Evolutionary conservation across 2,113 vertebrate species (phyloP).

Genomic region (Tychaedon coryphoeus): DNA sequence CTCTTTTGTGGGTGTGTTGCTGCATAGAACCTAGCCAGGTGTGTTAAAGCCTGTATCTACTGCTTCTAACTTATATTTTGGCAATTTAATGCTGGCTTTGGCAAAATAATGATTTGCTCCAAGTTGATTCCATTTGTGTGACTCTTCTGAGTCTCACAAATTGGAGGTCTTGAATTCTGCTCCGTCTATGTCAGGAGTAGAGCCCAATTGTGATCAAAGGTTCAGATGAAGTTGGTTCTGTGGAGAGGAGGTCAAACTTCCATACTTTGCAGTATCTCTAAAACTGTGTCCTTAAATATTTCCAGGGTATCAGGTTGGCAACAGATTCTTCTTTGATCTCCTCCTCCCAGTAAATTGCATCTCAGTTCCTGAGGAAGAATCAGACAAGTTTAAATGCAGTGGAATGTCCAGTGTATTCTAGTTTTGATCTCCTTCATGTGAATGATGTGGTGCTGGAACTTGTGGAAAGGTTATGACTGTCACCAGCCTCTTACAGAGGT

Average conservation of each 20-base stretch:
- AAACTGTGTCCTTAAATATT: neutral
- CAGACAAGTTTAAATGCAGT: neutral
- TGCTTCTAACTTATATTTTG: neutral
- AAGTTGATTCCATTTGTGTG: neutral
- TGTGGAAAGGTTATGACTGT: constrained; percentile 17
- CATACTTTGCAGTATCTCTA: neutral
- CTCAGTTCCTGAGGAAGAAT: neutral
- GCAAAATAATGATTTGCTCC: neutral
- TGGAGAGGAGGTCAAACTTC: neutral
- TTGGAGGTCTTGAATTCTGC: neutral
- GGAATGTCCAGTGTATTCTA: neutral
- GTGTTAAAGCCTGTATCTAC: neutral
- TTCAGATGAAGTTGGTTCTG: neutral
- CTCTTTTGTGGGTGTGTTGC: neutral
- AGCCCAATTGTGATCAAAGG: neutral
- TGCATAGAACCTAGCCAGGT: neutral
- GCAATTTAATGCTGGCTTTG: neutral
- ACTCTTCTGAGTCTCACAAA: neutral
- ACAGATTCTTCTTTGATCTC: neutral
- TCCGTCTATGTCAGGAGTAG: neutral
- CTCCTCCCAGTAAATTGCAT: neutral
- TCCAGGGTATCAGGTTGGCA: neutral
- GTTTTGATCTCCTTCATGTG: neutral
- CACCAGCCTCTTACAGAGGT: constrained; percentile 27
- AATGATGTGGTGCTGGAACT: neutral